Evolutionary conservation across 2,113 vertebrate genomes (phyloP), one percentile per base, ranked within the genome.

Genomic region (Apteryx mantelli): DNA sequence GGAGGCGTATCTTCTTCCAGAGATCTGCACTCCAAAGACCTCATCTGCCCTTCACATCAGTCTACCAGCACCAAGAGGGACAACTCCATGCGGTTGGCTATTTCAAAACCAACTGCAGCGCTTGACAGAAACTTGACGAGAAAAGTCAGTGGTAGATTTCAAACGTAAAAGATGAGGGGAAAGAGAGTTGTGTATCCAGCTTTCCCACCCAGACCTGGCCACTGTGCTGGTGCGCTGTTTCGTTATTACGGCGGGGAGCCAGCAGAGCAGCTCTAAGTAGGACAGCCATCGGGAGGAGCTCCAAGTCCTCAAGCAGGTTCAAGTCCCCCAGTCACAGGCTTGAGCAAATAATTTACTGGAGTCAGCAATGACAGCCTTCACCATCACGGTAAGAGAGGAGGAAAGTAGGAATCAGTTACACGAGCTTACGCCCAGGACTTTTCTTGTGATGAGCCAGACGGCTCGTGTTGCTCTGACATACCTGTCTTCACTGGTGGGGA

Each of bases 361-460:
- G 3, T 3, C 20, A 89, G 65, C 56, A 69, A 64, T 18, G 28
- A 38, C 18, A 55, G 71, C 50, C 36, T 55, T 38, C n/a, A 22
- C 2, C 0, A 4, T 15, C 0, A 2, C 64, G 58, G 64, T 0
- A 0, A 46, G 5, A 36, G 77, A 55, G 40, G 64, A 22, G 0
- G 3, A 63, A 1, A 1, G 75, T 66, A 63, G 66, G 12, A 84
- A 12, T 0, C 11, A 61, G 66, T 25, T 25, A 14, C 0, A 0
- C 2, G 1, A 70, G 68, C 64, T 66, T 8, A 69, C 13, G 36
- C 40, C 42, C 42, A 46, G 26, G 40, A 18, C 40, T 52, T 60
- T n/a, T 40, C n/a, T 8, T 5, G 55, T 0, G 1, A 61, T 2
- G 11, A 61, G 81, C 30, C 85, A 65, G 63, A 32, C 32, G 36